A percentile compares a stretch with the other conserved stretches of the same genome.
Evolutionary conservation across 2,888 invertebrate species (phyloP).

Genomic region (Siphonodentalium dalli): DNA sequence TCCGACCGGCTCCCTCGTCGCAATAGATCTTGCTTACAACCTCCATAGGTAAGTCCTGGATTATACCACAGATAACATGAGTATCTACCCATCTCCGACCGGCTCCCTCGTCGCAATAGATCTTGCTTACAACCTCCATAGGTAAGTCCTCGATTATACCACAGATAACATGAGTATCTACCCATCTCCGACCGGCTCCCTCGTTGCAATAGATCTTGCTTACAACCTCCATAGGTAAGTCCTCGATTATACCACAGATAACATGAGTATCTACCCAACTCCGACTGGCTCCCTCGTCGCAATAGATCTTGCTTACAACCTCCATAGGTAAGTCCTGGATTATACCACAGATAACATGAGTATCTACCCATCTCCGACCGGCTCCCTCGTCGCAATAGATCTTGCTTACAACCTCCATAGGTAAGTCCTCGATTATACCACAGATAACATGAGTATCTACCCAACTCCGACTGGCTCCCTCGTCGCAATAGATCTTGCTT

Average conservation of each 20-base stretch:
- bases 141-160: constrained; percentile 65
- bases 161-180: constrained; percentile 99
- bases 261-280: constrained; percentile 99
- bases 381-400: constrained; percentile 95
- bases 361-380: constrained; percentile 97
- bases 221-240: constrained; percentile 90
- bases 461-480: constrained; percentile 96
- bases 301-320: constrained; percentile 96
- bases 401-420: constrained; percentile 97
- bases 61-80: constrained; percentile 99
- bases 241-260: constrained; percentile 75
- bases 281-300: constrained; percentile 97
- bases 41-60: too few species aligned
- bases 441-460: constrained; percentile 99
- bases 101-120: constrained; percentile 97
- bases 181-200: constrained; percentile 93
- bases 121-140: constrained; percentile 96
- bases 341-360: constrained; percentile 99
- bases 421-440: constrained; percentile 67
- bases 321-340: constrained; percentile 91
- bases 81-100: constrained; percentile 97
- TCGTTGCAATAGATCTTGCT: constrained; percentile 96
- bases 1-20: too few species aligned
- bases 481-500: constrained; percentile 96
- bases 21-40: too few species aligned